These are phyloP conservation scores for Mesorhabditis spiculigera DNA, from an alignment of 2,888 invertebrate species.

Conservation along the genomic window DNA sequence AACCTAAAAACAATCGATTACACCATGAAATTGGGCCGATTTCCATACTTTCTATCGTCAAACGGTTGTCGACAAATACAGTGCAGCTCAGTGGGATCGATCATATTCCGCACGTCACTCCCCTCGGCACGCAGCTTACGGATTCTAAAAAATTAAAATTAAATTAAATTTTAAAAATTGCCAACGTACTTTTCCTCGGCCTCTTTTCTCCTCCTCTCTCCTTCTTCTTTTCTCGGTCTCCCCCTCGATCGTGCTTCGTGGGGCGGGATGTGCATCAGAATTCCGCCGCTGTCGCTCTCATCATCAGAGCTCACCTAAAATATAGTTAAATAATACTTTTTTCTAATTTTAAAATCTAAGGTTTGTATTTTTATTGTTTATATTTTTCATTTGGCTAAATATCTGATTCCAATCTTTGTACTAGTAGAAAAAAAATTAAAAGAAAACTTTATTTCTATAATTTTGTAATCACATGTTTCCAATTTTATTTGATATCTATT, in stretches of 20 bases:
- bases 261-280: slow-evolving; percentile 6
- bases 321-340: no score
- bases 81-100: slow-evolving; percentile 20
- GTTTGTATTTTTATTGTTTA: no score
- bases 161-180: neutral
- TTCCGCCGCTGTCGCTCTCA: neutral
- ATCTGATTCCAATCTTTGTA: no score
- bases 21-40: neutral
- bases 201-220: neutral
- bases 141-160: neutral
- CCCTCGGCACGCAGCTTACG: neutral
- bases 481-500: no score
- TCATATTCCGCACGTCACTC: slow-evolving; percentile 5
- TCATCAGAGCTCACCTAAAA: slow-evolving; percentile 3
- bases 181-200: neutral
- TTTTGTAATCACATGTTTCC: no score
- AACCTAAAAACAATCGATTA: slow-evolving; percentile 64
- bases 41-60: slow-evolving; percentile 23
- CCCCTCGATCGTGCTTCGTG: neutral
- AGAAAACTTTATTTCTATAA: no score
- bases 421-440: no score
- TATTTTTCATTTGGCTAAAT: no score
- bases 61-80: slow-evolving; percentile 34
- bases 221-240: neutral
- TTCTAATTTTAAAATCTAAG: no score